Evolutionary conservation across 2,888 invertebrate species (phyloP).

Genomic region (Galerucella pusilla): DNA sequence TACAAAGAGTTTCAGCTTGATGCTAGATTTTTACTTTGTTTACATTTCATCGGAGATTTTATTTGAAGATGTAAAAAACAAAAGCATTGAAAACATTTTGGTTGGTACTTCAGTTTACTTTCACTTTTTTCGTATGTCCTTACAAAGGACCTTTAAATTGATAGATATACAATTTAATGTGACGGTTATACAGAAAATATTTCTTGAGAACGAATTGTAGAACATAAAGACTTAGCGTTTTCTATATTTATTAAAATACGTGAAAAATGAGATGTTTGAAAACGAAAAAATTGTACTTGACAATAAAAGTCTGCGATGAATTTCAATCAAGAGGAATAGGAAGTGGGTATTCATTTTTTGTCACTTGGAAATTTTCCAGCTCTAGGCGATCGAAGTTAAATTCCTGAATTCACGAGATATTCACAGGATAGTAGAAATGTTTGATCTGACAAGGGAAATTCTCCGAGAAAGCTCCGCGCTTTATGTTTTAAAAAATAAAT

Average conservation of each 20-base stretch:
- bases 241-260: too few species aligned
- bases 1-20: too few species aligned
- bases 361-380: constrained; percentile 11
- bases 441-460: constrained; percentile 6
- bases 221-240: too few species aligned
- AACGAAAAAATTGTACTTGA: neutral
- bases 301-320: constrained; percentile 13
- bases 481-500: neutral
- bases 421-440: constrained; percentile 17
- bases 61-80: neutral
- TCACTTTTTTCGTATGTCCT: too few species aligned
- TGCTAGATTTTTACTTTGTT: constrained; percentile 10
- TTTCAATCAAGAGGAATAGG: constrained; percentile 12
- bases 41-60: constrained; percentile 8
- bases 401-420: neutral
- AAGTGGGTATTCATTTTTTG: constrained; percentile 3
- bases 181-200: too few species aligned
- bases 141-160: too few species aligned
- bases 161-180: too few species aligned
- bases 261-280: neutral
- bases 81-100: neutral
- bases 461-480: neutral
- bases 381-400: constrained; percentile 4
- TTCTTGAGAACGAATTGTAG: too few species aligned
- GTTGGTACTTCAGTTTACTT: neutral